phyloP scores from a whole-genome alignment of 2,113 vertebrate species.

The Misgurnus anguillicaudatus region DNA sequence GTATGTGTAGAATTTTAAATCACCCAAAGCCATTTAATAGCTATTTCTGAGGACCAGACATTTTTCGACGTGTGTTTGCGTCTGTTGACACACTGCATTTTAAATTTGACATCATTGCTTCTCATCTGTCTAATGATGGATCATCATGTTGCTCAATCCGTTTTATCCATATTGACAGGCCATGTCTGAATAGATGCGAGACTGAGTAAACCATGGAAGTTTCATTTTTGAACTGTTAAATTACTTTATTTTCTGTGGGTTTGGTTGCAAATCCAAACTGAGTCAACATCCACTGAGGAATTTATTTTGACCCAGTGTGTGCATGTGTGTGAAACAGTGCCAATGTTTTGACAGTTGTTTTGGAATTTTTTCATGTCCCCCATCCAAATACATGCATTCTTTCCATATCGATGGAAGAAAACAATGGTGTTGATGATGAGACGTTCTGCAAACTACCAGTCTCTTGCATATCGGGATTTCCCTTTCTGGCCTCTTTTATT shows the following conservation, averaged over 20 bases:
- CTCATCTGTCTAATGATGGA: no score
- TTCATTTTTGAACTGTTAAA: no score
- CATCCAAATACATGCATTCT: not conserved
- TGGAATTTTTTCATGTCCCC: not conserved
- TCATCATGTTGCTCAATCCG: no score
- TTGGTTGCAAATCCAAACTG: not conserved
- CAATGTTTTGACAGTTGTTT: not conserved
- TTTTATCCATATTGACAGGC: no score
- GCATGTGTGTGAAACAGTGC: not conserved
- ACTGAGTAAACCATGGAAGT: no score
- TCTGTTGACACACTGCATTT: no score
- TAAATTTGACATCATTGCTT: no score
- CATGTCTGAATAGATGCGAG: no score
- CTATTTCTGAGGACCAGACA: no score
- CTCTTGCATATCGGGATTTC: not conserved
- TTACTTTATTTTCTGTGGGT: not conserved
- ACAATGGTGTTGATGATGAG: slow-evolving; percentile 9
- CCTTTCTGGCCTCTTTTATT: slow-evolving; percentile 9
- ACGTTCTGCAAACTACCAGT: not conserved
- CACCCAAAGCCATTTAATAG: no score
- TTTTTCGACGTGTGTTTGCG: no score
- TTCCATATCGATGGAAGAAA: not conserved
- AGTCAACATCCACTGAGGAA: not conserved
- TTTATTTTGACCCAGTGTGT: slow-evolving; percentile 8
- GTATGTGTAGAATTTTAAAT: no score